phyloP scores from a whole-genome alignment of 2,113 vertebrate genomes.

The Crocuta crocuta region DNA sequence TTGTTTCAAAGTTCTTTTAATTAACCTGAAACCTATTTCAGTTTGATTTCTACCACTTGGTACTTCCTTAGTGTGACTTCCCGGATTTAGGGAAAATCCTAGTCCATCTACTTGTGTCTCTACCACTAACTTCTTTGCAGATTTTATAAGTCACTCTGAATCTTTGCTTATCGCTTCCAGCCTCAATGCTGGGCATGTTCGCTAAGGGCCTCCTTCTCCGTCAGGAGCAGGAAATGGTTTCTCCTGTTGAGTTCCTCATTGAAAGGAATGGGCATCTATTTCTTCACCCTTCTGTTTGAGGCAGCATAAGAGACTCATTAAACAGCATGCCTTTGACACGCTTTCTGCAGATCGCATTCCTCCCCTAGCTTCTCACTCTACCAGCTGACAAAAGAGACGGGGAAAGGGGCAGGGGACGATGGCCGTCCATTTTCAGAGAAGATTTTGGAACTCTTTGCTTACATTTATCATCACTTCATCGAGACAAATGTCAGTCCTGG shows the following conservation, averaged over 20 bases:
- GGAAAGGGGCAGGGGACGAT: too few species aligned
- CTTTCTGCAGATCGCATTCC: rapidly evolving
- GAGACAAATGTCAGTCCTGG: neutral
- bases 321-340: rapidly evolving
- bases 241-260: neutral
- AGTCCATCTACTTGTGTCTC: neutral
- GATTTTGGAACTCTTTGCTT: neutral
- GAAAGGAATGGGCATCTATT: neutral
- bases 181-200: neutral
- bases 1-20: neutral
- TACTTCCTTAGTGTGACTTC: neutral
- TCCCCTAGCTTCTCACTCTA: neutral
- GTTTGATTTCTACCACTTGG: neutral
- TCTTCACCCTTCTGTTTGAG: neutral
- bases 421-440: neutral
- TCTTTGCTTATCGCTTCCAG: neutral
- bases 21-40: neutral
- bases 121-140: neutral
- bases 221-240: too few species aligned
- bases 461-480: neutral
- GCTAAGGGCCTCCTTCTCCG: neutral
- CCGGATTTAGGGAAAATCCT: neutral
- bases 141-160: neutral
- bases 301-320: rapidly evolving
- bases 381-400: neutral